phyloP scores from a whole-genome alignment of 2,888 invertebrate species.

The Netelia inedita region DNA sequence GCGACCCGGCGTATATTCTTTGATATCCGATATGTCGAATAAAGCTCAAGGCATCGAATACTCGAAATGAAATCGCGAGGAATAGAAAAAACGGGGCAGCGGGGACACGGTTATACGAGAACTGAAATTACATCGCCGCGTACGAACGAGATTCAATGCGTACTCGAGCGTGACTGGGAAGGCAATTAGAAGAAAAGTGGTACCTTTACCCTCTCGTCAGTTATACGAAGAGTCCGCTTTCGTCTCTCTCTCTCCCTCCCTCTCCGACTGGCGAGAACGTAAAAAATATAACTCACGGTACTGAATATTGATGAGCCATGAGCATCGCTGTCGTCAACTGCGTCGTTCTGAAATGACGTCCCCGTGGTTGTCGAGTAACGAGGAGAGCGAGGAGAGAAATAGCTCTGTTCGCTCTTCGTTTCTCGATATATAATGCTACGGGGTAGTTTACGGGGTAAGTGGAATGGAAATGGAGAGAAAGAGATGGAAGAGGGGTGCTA shows the following conservation, averaged over 20 bases:
- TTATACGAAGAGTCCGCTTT: conserved; percentile 24
- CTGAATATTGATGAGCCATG: conserved; percentile 66
- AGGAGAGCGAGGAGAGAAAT: conserved; percentile 9
- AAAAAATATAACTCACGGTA: conserved; percentile 57
- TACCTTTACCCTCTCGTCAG: conserved; percentile 33
- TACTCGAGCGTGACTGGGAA: conserved; percentile 50
- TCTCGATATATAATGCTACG: conserved; percentile 52
- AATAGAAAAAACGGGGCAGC: background rate
- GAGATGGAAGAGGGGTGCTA: background rate
- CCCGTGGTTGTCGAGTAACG: conserved; percentile 42
- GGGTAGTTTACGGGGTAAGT: conserved; percentile 60
- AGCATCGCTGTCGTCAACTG: conserved; percentile 17
- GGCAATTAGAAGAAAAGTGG: conserved; percentile 62
- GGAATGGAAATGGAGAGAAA: conserved; percentile 46
- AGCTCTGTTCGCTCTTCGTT: conserved; percentile 20
- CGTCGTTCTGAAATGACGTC: conserved; percentile 51
- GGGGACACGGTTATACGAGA: background rate
- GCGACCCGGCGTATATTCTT: too few relatives aligned
- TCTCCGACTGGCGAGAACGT: conserved; percentile 25
- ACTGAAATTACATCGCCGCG: conserved; percentile 26
- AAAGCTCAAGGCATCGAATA: too few relatives aligned
- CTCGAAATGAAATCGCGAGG: background rate
- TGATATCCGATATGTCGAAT: background rate
- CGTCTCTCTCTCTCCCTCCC: conserved; percentile 14
- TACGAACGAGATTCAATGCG: conserved; percentile 21